Evolutionary conservation across 2,888 invertebrate genomes (phyloP).

Genomic region (Parascotia fuliginaria): DNA sequence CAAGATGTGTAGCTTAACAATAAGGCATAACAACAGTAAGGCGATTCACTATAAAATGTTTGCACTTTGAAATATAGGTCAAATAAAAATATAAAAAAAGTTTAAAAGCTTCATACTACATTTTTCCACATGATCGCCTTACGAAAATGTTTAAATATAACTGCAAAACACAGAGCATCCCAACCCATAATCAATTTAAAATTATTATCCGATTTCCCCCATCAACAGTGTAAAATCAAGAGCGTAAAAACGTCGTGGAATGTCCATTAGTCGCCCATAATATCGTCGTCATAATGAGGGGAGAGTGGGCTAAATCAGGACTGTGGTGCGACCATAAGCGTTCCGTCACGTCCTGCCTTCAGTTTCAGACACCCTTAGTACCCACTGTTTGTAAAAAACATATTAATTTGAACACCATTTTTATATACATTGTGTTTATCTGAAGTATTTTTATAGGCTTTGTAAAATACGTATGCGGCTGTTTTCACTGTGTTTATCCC

Average conservation of each 20-base stretch:
- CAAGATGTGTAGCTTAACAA: background rate
- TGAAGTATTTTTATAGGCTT: background rate
- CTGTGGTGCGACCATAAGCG: conserved; percentile 53
- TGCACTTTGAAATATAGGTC: too few relatives aligned
- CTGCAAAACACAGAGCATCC: conserved; percentile 30
- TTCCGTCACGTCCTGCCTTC: conserved; percentile 63
- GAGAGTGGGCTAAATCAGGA: conserved; percentile 65
- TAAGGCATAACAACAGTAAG: too few relatives aligned
- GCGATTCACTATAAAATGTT: too few relatives aligned
- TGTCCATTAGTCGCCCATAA: conserved; percentile 75
- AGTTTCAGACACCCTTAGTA: conserved; percentile 39
- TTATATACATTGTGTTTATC: background rate
- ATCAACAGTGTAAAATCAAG: conserved; percentile 62
- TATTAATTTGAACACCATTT: conserved; percentile 22
- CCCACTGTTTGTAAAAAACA: conserved; percentile 22
- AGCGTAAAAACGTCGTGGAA: conserved; percentile 63
- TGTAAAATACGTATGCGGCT: background rate
- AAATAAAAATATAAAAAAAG: background rate
- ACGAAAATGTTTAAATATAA: conserved; percentile 5
- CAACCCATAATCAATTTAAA: conserved; percentile 56
- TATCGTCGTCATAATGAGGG: conserved; percentile 70
- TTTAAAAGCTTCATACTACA: background rate
- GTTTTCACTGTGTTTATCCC: background rate
- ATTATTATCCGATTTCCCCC: conserved; percentile 64
- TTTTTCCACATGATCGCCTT: background rate